Conservation (phyloP, 2,113 vertebrate genomes). For the Triplophysa siluroides region DNA sequence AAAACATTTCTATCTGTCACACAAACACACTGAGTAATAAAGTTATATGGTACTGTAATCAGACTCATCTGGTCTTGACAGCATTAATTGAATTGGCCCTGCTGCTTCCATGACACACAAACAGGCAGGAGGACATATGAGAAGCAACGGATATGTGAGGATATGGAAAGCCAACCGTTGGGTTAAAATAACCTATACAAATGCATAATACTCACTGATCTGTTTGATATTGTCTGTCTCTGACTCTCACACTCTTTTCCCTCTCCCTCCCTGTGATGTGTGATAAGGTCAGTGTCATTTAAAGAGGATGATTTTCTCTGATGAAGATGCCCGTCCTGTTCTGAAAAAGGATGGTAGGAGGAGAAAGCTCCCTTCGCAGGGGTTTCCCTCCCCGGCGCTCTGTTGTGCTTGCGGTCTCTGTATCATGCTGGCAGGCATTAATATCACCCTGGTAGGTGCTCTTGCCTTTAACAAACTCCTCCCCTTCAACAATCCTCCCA, state of each 20-base stretch:
- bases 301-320: conserved; percentile 62
- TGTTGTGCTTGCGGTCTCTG: conserved; percentile 94
- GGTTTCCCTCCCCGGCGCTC: conserved; percentile 86
- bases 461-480: conserved; percentile 87
- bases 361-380: conserved; percentile 66
- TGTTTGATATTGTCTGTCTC: accelerated
- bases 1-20: conserved; percentile 7
- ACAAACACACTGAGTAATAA: conserved; percentile 25
- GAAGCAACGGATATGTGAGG: background rate
- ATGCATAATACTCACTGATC: conserved; percentile 1
- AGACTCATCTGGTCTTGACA: conserved; percentile 39
- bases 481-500: conserved; percentile 83
- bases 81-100: conserved; percentile 44
- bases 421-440: conserved; percentile 93
- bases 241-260: background rate
- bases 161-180: too few species aligned
- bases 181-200: too few species aligned
- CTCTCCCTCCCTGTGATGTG: background rate
- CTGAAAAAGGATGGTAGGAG: conserved; percentile 71
- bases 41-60: conserved; percentile 30
- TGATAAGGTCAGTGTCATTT: conserved; percentile 63
- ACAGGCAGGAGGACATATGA: conserved; percentile 24
- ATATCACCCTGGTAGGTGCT: conserved; percentile 93
- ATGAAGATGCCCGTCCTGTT: conserved; percentile 63
- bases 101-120: conserved; percentile 23